A percentile compares a stretch with the other conserved stretches of the same genome.
Evolutionary conservation across 2,888 invertebrate genomes (phyloP).

Genomic region (Hylaea fasciaria): DNA sequence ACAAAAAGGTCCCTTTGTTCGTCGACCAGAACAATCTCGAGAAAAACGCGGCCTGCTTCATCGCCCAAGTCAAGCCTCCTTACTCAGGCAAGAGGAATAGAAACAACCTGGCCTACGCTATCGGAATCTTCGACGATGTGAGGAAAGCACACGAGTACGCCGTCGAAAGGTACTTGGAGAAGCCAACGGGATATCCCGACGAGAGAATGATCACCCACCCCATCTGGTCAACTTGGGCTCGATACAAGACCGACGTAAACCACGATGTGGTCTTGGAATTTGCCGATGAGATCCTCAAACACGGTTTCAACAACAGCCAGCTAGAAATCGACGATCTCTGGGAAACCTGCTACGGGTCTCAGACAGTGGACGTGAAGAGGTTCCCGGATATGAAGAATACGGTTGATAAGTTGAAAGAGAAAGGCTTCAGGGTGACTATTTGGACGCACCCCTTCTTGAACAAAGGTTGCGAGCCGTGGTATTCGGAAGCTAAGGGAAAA

Average conservation of each 20-base stretch:
- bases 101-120: constrained; percentile 81
- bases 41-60: constrained; percentile 80
- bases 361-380: constrained; percentile 74
- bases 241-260: constrained; percentile 82
- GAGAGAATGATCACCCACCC: constrained; percentile 84
- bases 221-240: constrained; percentile 88
- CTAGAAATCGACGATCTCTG: constrained; percentile 88
- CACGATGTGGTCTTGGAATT: constrained; percentile 78
- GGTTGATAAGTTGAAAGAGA: constrained; percentile 64
- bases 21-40: constrained; percentile 85
- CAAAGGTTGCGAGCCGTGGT: constrained; percentile 81
- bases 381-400: constrained; percentile 84
- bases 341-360: constrained; percentile 87
- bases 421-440: constrained; percentile 84
- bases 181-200: constrained; percentile 85
- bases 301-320: constrained; percentile 82
- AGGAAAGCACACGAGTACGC: constrained; percentile 86
- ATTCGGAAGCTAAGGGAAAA: constrained; percentile 69
- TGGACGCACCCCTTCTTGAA: constrained; percentile 88
- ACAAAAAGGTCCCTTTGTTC: constrained; percentile 87
- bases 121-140: constrained; percentile 86
- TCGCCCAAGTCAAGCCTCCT: constrained; percentile 76
- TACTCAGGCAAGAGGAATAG: constrained; percentile 71
- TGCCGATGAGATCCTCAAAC: constrained; percentile 76
- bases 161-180: constrained; percentile 83